A percentile compares a stretch with the other conserved stretches of the same genome.
Conservation (phyloP, 2,888 invertebrate species). For the Euspilapteryx auroguttella region DNA sequence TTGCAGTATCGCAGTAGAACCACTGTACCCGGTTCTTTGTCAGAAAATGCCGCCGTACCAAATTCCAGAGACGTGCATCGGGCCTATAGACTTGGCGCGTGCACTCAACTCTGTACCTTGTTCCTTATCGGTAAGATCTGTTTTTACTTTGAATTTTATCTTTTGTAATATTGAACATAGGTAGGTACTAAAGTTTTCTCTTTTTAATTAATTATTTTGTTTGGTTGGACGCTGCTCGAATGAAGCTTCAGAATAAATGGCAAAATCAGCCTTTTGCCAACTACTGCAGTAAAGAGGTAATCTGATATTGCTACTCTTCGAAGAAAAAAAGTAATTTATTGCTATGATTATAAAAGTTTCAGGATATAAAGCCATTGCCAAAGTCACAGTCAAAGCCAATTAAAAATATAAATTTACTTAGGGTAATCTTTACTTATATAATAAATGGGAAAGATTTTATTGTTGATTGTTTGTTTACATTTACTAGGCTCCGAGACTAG, state of each 20-base stretch:
- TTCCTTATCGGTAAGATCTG: conserved; percentile 71
- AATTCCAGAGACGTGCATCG: conserved; percentile 39
- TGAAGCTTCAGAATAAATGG: conserved; percentile 50
- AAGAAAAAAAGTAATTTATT: no score
- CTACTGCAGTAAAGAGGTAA: conserved; percentile 50
- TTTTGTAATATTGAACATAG: no score
- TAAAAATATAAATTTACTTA: no score
- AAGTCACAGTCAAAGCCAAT: no score
- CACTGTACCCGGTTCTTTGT: conserved; percentile 76
- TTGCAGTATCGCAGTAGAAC: conserved; percentile 87
- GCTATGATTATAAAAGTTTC: no score
- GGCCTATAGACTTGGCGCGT: conserved; percentile 82
- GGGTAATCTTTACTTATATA: no score
- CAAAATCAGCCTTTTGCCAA: conserved; percentile 39
- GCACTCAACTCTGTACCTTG: conserved; percentile 86
- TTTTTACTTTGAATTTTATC: conserved; percentile 2
- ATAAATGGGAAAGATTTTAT: no score
- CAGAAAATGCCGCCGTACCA: conserved; percentile 55
- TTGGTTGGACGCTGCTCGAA: conserved; percentile 29
- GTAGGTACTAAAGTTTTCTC: no score
- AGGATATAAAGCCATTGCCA: no score
- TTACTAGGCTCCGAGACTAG: no score
- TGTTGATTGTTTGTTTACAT: no score
- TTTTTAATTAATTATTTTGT: no score
- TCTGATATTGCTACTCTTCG: neutral